Evolutionary conservation across 92 coral and sea anemone genomes (phyloP).

Genomic region (Zoanthus sansibaricus): DNA sequence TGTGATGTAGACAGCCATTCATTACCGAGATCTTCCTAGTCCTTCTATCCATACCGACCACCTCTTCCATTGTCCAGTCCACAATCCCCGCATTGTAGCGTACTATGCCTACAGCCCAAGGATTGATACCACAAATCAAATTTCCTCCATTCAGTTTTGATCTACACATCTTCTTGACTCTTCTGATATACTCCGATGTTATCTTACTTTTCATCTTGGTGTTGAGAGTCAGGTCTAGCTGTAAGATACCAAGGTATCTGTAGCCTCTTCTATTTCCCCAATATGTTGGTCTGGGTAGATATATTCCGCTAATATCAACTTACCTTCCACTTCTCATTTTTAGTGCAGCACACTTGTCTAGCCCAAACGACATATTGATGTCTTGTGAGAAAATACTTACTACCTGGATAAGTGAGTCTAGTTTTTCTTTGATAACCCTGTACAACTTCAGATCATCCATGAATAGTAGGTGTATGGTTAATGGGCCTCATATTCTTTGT

Average conservation of each 20-base stretch:
- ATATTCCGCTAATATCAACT: no score
- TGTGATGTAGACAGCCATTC: no score
- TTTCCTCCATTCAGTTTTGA: conserved; percentile 38
- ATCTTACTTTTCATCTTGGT: neutral
- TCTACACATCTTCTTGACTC: conserved; percentile 10
- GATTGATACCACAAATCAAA: conserved; percentile 14
- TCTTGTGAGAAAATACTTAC: no score
- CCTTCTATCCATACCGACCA: conserved; percentile 1
- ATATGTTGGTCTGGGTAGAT: neutral
- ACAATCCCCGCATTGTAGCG: conserved; percentile 26
- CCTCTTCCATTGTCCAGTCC: neutral
- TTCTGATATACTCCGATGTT: neutral
- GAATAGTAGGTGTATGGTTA: no score
- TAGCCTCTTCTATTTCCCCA: neutral
- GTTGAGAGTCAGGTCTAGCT: neutral
- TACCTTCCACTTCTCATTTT: no score
- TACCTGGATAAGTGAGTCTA: no score
- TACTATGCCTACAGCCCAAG: conserved; percentile 44
- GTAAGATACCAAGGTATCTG: neutral
- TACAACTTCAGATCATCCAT: no score
- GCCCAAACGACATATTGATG: no score
- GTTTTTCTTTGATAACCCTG: no score
- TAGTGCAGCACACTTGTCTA: no score
- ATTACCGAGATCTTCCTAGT: no score
- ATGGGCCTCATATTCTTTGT: no score